Conservation (phyloP, 2,113 vertebrate genomes). For the Micromys minutus region DNA sequence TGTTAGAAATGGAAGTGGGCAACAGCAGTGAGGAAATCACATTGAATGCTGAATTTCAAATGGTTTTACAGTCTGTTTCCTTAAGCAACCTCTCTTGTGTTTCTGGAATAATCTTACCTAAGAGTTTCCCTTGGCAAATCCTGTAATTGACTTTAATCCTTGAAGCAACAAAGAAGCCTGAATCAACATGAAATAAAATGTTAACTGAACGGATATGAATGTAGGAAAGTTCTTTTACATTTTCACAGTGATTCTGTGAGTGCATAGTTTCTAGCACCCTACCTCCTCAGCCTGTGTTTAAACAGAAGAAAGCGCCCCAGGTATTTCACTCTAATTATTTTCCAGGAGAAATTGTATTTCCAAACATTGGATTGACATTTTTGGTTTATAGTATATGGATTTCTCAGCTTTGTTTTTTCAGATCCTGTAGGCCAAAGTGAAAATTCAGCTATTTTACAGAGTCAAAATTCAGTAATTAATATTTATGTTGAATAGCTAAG, state of each 20-base stretch:
- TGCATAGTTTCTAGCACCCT: background rate
- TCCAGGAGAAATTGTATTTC: slow-evolving; percentile 60
- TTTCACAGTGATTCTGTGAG: background rate
- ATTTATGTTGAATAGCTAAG: slow-evolving; percentile 63
- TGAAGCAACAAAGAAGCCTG: slow-evolving; percentile 1
- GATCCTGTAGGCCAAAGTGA: slow-evolving; percentile 54
- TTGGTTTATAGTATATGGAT: slow-evolving; percentile 53
- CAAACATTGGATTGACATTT: slow-evolving; percentile 72
- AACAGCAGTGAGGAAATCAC: background rate
- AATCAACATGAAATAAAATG: background rate
- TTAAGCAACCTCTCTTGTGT: background rate
- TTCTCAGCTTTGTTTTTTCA: background rate
- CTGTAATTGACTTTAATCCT: slow-evolving; percentile 35
- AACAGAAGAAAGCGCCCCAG: slow-evolving; percentile 47
- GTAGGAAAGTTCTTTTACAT: slow-evolving; percentile 12
- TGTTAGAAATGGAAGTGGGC: background rate
- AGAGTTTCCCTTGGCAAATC: slow-evolving; percentile 26
- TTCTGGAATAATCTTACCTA: slow-evolving; percentile 36
- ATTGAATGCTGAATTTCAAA: slow-evolving; percentile 18
- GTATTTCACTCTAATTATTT: slow-evolving; percentile 62
- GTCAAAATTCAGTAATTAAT: slow-evolving; percentile 58
- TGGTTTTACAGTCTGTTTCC: background rate
- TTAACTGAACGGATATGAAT: slow-evolving; percentile 31
- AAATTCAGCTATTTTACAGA: slow-evolving; percentile 6
- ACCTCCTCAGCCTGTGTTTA: background rate